Evolutionary conservation across 2,113 vertebrate species (phyloP).

Genomic region (Dipodomys spectabilis): DNA sequence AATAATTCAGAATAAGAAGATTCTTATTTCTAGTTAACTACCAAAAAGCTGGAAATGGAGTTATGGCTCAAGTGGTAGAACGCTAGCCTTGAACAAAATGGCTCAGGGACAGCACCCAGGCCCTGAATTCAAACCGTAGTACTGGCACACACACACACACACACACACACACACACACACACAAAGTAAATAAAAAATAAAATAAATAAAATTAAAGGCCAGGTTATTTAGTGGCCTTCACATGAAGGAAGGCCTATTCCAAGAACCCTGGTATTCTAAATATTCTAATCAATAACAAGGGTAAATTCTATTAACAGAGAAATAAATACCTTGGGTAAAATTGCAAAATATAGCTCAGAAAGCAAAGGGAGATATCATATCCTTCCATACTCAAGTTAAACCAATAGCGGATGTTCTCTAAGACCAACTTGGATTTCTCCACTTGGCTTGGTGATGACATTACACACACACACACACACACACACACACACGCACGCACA

Average conservation of each 20-base stretch:
- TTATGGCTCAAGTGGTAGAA: too few relatives aligned
- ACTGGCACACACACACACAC: too few relatives aligned
- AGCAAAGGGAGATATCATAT: constrained; percentile 23
- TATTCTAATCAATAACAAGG: constrained; percentile 77
- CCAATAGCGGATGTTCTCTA: background rate
- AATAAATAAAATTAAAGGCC: background rate
- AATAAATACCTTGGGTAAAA: constrained; percentile 62
- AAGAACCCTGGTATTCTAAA: constrained; percentile 73
- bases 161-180: too few relatives aligned
- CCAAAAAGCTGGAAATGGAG: too few relatives aligned
- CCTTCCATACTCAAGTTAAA: background rate
- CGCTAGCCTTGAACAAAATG: too few relatives aligned
- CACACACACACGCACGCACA: too few relatives aligned
- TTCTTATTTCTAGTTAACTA: too few relatives aligned
- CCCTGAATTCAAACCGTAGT: too few relatives aligned
- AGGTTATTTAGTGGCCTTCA: constrained; percentile 74
- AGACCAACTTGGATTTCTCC: background rate
- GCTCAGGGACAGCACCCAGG: too few relatives aligned
- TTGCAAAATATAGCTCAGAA: constrained; percentile 63
- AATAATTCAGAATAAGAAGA: too few relatives aligned
- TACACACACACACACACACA: background rate
- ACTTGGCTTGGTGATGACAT: constrained; percentile 26
- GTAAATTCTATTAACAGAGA: constrained; percentile 75
- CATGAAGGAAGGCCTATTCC: constrained; percentile 38
- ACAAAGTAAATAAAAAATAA: too few relatives aligned